phyloP scores from a whole-genome alignment of 2,113 vertebrate species.

The Channa maculata region DNA sequence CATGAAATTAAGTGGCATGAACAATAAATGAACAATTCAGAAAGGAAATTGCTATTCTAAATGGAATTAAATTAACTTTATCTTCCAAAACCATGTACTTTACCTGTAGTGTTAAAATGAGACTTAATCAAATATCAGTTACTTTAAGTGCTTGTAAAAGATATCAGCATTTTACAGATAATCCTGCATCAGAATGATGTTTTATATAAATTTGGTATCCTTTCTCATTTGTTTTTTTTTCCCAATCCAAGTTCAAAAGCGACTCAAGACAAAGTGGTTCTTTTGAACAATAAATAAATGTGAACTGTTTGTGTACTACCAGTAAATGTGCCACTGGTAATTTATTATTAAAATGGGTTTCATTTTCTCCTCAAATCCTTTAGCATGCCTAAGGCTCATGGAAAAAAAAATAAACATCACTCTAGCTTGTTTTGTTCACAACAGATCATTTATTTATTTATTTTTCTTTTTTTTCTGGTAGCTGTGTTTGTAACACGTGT shows the following conservation, averaged over 20 bases:
- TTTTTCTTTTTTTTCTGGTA: slow-evolving; percentile 1
- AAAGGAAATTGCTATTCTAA: slow-evolving; percentile 45
- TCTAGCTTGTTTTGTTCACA: no score
- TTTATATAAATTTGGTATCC: background rate
- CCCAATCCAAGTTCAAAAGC: no score
- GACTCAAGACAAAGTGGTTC: no score
- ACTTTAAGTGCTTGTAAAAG: background rate
- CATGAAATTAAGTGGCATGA: slow-evolving; percentile 53
- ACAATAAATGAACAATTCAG: slow-evolving; percentile 55
- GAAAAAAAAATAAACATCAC: slow-evolving; percentile 46
- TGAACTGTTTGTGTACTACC: no score
- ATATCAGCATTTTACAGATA: no score
- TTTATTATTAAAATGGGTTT: slow-evolving; percentile 67
- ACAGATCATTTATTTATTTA: slow-evolving; percentile 30
- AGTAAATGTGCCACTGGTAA: no score
- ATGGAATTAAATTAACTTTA: slow-evolving; percentile 45
- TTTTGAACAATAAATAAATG: no score
- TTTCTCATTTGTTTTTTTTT: slow-evolving; percentile 2
- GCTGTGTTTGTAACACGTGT: background rate
- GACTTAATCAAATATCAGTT: background rate
- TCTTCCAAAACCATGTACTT: background rate
- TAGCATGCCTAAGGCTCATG: slow-evolving; percentile 51
- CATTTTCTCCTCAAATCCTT: slow-evolving; percentile 56
- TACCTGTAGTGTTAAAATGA: background rate
- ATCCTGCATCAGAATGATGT: no score